Evolutionary conservation across 2,888 invertebrate species (phyloP).

Genomic region (Andrena chrysosceles): DNA sequence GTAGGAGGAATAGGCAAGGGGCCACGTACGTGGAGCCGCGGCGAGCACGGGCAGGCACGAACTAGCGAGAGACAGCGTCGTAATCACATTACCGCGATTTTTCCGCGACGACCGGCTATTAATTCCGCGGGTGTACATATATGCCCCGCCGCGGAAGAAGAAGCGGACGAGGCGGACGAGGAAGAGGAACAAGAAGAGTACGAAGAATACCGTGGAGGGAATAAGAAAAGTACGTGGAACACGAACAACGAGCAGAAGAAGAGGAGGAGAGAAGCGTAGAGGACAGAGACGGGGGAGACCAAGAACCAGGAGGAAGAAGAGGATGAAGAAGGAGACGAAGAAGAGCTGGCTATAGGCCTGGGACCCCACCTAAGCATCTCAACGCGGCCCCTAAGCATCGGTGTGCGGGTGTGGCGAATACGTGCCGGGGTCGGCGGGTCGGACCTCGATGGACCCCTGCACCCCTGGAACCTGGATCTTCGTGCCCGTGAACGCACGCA

Average conservation of each 20-base stretch:
- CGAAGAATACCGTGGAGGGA: neutral
- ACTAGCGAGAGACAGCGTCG: slow-evolving; percentile 81
- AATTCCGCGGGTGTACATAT: slow-evolving; percentile 81
- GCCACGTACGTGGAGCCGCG: slow-evolving; percentile 71
- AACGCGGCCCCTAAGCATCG: slow-evolving; percentile 79
- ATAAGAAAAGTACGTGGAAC: slow-evolving; percentile 31
- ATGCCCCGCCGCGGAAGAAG: slow-evolving; percentile 60
- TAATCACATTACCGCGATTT: slow-evolving; percentile 83
- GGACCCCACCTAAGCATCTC: slow-evolving; percentile 81
- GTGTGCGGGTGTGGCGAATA: slow-evolving; percentile 85
- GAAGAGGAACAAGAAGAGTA: slow-evolving; percentile 31
- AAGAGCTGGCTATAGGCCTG: slow-evolving; percentile 63
- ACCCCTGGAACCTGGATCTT: slow-evolving; percentile 73
- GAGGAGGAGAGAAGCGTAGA: slow-evolving; percentile 2
- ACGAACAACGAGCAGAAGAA: slow-evolving; percentile 21
- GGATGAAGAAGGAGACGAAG: slow-evolving; percentile 16
- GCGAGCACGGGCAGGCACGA: slow-evolving; percentile 76
- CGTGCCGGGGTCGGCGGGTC: slow-evolving; percentile 84
- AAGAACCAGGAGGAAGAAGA: slow-evolving; percentile 19
- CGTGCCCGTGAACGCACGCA: slow-evolving; percentile 78
- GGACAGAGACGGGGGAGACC: neutral
- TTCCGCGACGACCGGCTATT: slow-evolving; percentile 82
- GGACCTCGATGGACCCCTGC: slow-evolving; percentile 78
- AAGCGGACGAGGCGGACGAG: slow-evolving; percentile 15
- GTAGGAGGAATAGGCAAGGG: slow-evolving; percentile 65